These are phyloP conservation scores for Melanotus villosus DNA, from an alignment of 2,888 invertebrate genomes.

Conservation along the genomic window DNA sequence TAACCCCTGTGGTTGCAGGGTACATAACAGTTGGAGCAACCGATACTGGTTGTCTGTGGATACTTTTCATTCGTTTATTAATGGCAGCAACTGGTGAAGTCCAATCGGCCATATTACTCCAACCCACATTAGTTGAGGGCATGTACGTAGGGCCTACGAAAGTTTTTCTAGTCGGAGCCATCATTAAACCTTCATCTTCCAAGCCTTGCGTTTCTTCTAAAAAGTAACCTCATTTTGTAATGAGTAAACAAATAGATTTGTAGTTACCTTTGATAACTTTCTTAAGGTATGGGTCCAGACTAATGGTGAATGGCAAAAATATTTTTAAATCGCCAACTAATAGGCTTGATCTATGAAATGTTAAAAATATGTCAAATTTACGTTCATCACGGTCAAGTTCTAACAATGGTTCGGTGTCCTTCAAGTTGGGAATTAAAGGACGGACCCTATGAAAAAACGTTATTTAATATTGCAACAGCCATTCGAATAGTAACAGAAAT, in stretches of 20 bases:
- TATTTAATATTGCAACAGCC: not conserved
- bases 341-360: conserved; percentile 88
- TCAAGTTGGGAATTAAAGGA: conserved; percentile 84
- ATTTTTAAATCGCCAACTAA: conserved; percentile 92
- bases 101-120: conserved; percentile 38
- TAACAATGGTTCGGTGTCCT: conserved; percentile 90
- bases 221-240: conserved; percentile 39
- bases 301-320: conserved; percentile 98
- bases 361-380: conserved; percentile 93
- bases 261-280: conserved; percentile 95
- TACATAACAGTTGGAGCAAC: conserved; percentile 48
- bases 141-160: conserved; percentile 48
- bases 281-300: conserved; percentile 97
- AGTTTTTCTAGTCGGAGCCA: conserved; percentile 55
- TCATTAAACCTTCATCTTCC: conserved; percentile 72
- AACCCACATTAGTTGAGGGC: conserved; percentile 24
- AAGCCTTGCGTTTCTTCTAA: conserved; percentile 80
- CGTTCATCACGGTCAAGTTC: conserved; percentile 96
- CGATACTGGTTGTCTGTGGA: not conserved
- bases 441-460: conserved; percentile 75
- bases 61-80: not conserved
- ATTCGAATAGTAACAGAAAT: too few relatives aligned
- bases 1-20: conserved; percentile 62
- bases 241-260: not conserved
- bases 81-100: not conserved